Conservation (phyloP, 2,113 vertebrate genomes). For the Cavia porcellus region DNA sequence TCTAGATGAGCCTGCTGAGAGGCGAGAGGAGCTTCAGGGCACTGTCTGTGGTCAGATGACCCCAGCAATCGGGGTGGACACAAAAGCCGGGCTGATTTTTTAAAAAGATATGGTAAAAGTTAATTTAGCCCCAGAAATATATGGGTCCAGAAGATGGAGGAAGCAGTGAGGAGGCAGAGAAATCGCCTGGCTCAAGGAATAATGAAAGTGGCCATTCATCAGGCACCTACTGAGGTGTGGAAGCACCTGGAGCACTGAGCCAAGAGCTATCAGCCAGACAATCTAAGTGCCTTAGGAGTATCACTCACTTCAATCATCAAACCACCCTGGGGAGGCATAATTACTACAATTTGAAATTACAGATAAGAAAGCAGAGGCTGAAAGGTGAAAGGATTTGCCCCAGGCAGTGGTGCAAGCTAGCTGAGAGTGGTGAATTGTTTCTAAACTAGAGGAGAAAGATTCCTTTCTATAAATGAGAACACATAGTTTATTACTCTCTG, state of each 20-base stretch:
- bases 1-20: fast-evolving
- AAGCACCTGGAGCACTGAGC: not conserved
- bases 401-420: not conserved
- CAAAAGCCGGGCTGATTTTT: not conserved
- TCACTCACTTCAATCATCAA: not conserved
- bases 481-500: conserved; percentile 18
- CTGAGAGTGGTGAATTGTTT: not conserved
- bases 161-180: not conserved
- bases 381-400: not conserved
- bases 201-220: not conserved
- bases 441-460: not conserved
- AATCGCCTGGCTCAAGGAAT: fast-evolving
- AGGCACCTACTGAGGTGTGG: too few relatives aligned
- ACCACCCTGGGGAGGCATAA: fast-evolving
- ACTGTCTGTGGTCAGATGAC: not conserved
- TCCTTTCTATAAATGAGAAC: conserved; percentile 8
- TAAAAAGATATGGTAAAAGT: not conserved
- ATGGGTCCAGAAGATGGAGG: not conserved
- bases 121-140: not conserved
- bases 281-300: fast-evolving
- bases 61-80: not conserved
- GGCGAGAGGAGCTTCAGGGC: not conserved
- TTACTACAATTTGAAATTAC: not conserved
- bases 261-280: too few relatives aligned
- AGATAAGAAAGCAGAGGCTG: not conserved